A percentile compares a stretch with the other conserved stretches of the same genome.
These are phyloP conservation scores for Pachypeltis micranthus DNA, from an alignment of 1,140 invertebrate genomes.

Conservation along the genomic window DNA sequence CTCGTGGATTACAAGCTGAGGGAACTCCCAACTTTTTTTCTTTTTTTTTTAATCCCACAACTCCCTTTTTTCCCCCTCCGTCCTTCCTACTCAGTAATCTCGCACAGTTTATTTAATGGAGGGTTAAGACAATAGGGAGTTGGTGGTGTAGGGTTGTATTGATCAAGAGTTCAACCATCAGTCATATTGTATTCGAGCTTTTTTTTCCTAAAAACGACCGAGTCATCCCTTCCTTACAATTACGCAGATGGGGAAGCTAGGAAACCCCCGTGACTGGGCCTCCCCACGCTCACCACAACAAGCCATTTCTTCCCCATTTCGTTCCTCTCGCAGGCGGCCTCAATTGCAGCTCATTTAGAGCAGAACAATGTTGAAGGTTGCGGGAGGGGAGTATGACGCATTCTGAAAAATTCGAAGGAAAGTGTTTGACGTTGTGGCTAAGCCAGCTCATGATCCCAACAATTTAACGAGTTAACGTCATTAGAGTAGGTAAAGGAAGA, in stretches of 20 bases:
- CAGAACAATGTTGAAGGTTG: too few relatives aligned
- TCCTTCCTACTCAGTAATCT: neutral
- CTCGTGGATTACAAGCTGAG: neutral
- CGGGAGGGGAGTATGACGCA: too few relatives aligned
- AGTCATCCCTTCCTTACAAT: conserved; percentile 7
- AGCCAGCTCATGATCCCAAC: too few relatives aligned
- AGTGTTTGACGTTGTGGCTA: too few relatives aligned
- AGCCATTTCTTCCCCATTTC: too few relatives aligned
- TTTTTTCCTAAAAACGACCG: neutral
- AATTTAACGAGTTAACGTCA: too few relatives aligned
- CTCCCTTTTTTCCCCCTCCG: neutral
- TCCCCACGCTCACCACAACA: too few relatives aligned
- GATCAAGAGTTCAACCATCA: conserved; percentile 6
- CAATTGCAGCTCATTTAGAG: too few relatives aligned
- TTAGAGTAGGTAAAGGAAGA: too few relatives aligned
- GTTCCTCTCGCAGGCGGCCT: too few relatives aligned
- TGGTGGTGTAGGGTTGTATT: neutral
- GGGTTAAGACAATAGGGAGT: conserved; percentile 5
- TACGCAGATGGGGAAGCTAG: conserved; percentile 3
- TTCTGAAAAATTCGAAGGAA: too few relatives aligned
- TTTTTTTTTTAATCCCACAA: neutral
- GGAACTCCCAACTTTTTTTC: neutral
- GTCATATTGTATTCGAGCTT: neutral
- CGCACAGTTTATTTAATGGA: conserved; percentile 8
- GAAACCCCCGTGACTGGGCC: neutral